Evolutionary conservation across 2,888 invertebrate genomes (phyloP).

Genomic region (Drosophila prolongata): DNA sequence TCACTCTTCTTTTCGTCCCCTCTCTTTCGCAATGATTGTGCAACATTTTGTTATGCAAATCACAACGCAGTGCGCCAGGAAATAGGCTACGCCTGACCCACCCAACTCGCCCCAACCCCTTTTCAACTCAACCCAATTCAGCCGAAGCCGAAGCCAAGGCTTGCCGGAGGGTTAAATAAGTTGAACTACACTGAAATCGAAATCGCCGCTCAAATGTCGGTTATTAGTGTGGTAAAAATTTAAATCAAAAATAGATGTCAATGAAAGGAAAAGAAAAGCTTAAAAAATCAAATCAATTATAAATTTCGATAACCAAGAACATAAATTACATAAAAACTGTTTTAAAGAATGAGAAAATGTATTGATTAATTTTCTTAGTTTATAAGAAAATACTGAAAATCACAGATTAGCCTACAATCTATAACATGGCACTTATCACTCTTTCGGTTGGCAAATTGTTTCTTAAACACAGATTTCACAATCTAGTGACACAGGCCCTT

Average conservation of each 20-base stretch:
- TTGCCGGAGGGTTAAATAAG: constrained; percentile 62
- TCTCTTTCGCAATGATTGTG: constrained; percentile 41
- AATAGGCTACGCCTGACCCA: constrained; percentile 54
- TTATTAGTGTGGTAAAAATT: too few species aligned
- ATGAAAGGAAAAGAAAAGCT: not conserved
- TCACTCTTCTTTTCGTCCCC: not conserved
- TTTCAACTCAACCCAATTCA: constrained; percentile 13
- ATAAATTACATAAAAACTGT: too few species aligned
- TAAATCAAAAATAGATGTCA: not conserved
- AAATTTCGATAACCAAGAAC: too few species aligned
- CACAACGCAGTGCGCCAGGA: constrained; percentile 77
- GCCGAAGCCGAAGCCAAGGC: constrained; percentile 15
- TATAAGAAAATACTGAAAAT: too few species aligned
- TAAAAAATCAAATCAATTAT: too few species aligned
- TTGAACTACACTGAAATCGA: constrained; percentile 56
- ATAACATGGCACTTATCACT: not conserved
- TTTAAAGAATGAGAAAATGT: too few species aligned
- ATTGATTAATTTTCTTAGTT: too few species aligned
- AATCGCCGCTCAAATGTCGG: not conserved
- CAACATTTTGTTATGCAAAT: constrained; percentile 80
- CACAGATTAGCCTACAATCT: not conserved
- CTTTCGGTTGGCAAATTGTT: not conserved
- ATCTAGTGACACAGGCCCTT: not conserved
- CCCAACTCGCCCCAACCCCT: constrained; percentile 28
- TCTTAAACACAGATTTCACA: not conserved